Evolutionary conservation across 1,140 invertebrate genomes (phyloP).

Genomic region (Drosophila subpulchrella): DNA sequence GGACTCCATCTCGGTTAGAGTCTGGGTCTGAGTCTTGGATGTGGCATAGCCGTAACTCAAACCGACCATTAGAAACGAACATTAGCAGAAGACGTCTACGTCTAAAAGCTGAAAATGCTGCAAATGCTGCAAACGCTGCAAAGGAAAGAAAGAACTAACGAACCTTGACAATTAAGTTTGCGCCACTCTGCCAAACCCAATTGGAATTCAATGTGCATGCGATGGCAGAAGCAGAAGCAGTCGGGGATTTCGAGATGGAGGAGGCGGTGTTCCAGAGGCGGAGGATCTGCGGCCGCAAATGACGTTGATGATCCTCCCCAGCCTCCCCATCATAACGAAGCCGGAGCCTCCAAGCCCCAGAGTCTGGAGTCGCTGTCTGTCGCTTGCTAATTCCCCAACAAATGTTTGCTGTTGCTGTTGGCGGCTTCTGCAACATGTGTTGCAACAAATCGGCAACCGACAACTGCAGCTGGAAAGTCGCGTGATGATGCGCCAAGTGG

Average conservation of each 20-base stretch:
- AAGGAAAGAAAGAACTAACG: constrained; percentile 72
- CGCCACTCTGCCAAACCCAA: constrained; percentile 79
- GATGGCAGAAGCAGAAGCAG: constrained; percentile 58
- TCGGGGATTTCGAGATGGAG: constrained; percentile 19
- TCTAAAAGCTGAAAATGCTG: constrained; percentile 2
- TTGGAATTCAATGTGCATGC: constrained; percentile 82
- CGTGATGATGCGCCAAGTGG: constrained; percentile 76
- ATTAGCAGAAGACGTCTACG: constrained; percentile 63
- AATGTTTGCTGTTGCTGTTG: constrained; percentile 67
- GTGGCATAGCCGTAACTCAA: constrained; percentile 71
- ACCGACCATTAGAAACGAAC: constrained; percentile 78
- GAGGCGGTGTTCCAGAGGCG: constrained; percentile 5
- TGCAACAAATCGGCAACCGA: constrained; percentile 66
- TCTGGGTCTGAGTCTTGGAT: constrained; percentile 24
- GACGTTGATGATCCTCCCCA: constrained; percentile 70
- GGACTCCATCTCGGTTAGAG: constrained; percentile 27
- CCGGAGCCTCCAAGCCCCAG: constrained; percentile 17
- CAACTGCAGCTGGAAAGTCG: constrained; percentile 65
- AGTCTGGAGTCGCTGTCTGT: constrained; percentile 37
- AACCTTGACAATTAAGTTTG: constrained; percentile 81
- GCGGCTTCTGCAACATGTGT: constrained; percentile 65
- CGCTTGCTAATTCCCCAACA: constrained; percentile 74
- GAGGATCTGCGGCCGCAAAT: constrained; percentile 47
- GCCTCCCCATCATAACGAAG: constrained; percentile 61
- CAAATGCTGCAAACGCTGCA: constrained; percentile 13